Percentiles rank a stretch among this genome's conserved stretches.
Evolutionary conservation across 2,888 invertebrate species (phyloP).

Genomic region (Troglohyphantes excavatus): DNA sequence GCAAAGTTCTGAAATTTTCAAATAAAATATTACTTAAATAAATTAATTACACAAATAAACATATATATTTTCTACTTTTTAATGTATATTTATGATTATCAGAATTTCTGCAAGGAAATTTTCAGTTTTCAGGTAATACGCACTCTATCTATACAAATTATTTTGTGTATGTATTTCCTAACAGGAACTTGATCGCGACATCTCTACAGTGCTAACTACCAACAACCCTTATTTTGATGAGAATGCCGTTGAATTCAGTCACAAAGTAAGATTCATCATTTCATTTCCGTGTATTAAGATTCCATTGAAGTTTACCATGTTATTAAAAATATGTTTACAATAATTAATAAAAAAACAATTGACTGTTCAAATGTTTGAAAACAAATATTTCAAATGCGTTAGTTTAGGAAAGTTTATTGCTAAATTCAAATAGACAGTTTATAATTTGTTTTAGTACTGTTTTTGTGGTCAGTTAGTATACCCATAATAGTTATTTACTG

Average conservation of each 20-base stretch:
- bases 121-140: not conserved
- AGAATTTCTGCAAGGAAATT: not conserved
- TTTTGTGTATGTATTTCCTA: too few species aligned
- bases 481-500: too few species aligned
- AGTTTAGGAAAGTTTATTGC: too few species aligned
- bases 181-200: constrained; percentile 64
- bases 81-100: not conserved
- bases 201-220: constrained; percentile 46
- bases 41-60: not conserved
- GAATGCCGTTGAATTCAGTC: constrained; percentile 58
- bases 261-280: constrained; percentile 47
- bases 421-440: too few species aligned
- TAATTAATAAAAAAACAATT: too few species aligned
- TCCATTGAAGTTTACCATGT: too few species aligned
- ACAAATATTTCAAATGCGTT: not conserved
- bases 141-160: not conserved
- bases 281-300: too few species aligned
- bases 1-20: not conserved
- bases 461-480: too few species aligned
- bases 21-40: not conserved
- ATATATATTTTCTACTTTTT: not conserved
- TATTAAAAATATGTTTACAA: too few species aligned
- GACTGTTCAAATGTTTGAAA: not conserved
- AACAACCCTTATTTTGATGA: constrained; percentile 44
- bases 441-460: too few species aligned